Base-by-base conservation (phyloP, 2,797 vertebrate genomes). In the Taeniopygia guttata region DNA sequence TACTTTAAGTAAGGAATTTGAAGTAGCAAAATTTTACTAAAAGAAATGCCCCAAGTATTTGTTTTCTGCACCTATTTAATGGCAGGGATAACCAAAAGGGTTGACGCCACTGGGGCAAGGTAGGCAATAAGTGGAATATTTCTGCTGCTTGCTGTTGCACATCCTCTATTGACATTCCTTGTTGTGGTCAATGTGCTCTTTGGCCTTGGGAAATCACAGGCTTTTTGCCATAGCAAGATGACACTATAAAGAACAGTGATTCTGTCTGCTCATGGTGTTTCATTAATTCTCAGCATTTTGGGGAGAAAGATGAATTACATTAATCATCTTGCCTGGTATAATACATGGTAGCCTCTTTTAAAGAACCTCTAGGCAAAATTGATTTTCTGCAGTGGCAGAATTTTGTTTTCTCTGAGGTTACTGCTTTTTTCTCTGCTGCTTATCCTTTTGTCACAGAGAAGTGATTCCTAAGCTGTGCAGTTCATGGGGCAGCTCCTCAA, bases 1-100 rank as follows among this genome's bases (percentile, higher is more conserved):
- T 87, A 30, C 64, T 82, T 91, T 79, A 56, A 77, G 66, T 30
- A 49, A 96, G 83, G 95, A 96, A 96, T 97, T 94, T 88, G 60
- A 91, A 95, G 78, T 14, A 93, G 80, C 69, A 93, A 93, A 94
- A 77, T 79, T 95, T 91, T 84, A 36, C 67, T 86, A 38, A 73
- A 84, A 67, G 68, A 63, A 90, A 63, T 1, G 0, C 62, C 54
- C 16, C 3, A 91, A 95, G 68, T 88, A 54, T 86, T 91, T 94
- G 59, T 82, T 94, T 94, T 93, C 63, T 94, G 36, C 27, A 51
- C 52, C 63, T 62, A 3, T 55, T 92, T 84, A 87, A 66, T 67
- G 69, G 48, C 30, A 77, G 45, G 46, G 55, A 27, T 56, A 52
- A 62, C 26, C 22, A 73, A 34, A 69, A 76, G 29, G 7, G 16